These are phyloP conservation scores for Malacoraja senta DNA, from an alignment of 2,797 vertebrate species.

Conservation along the genomic window DNA sequence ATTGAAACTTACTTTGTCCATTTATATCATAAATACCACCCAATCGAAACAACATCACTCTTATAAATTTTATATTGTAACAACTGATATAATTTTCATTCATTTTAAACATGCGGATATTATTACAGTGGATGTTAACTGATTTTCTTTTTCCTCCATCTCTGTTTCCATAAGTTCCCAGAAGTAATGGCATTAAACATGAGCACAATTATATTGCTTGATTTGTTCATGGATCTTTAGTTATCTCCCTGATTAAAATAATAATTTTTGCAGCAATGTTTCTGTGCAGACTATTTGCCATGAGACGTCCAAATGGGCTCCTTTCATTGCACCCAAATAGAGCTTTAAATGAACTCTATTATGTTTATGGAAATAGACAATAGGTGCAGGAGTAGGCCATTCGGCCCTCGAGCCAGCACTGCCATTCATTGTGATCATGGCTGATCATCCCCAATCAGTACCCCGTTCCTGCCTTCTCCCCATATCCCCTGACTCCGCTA, in stretches of 20 bases:
- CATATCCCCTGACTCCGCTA: no score
- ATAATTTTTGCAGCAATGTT: not conserved
- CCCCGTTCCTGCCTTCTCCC: no score
- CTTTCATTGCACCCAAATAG: not conserved
- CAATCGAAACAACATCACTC: not conserved
- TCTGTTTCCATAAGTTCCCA: not conserved
- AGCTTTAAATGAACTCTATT: not conserved
- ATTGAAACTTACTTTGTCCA: not conserved
- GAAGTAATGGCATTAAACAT: not conserved
- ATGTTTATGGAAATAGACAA: no score
- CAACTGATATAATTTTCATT: not conserved
- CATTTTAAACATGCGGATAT: not conserved
- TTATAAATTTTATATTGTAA: not conserved
- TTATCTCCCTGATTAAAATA: not conserved
- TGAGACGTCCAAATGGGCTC: not conserved
- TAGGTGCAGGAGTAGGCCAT: no score
- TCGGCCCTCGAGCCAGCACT: no score
- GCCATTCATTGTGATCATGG: no score
- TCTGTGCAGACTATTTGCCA: not conserved
- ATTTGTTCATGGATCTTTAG: not conserved
- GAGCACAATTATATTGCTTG: not conserved
- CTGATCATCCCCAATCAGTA: no score
- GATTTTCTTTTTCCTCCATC: not conserved
- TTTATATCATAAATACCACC: not conserved
- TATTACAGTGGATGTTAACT: not conserved